A percentile compares a stretch with the other conserved stretches of the same genome.
Evolutionary conservation across 2,113 vertebrate species (phyloP).

Genomic region (Carollia perspicillata): DNA sequence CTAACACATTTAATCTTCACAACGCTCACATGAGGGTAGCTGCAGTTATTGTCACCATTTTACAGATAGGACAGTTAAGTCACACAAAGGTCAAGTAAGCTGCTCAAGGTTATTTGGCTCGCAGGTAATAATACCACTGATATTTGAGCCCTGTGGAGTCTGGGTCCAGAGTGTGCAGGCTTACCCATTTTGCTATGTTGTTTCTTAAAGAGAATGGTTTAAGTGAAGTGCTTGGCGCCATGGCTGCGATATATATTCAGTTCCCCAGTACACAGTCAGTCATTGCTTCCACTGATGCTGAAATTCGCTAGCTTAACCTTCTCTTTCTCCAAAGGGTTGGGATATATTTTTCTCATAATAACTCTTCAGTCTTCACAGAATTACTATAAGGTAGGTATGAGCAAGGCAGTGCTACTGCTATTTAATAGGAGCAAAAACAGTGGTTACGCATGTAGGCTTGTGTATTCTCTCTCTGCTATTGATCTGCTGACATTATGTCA

Average conservation of each 20-base stretch:
- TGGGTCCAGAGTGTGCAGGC: not conserved
- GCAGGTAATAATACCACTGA: not conserved
- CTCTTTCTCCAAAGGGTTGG: slow-evolving; percentile 19
- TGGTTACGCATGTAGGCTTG: not conserved
- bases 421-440: not conserved
- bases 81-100: not conserved
- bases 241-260: not conserved
- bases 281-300: not conserved
- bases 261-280: not conserved
- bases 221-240: not conserved
- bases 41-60: not conserved
- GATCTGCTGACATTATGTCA: slow-evolving; percentile 26
- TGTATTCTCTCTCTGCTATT: not conserved
- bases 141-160: not conserved
- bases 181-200: not conserved
- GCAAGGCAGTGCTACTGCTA: not conserved
- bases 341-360: not conserved
- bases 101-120: not conserved
- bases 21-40: not conserved
- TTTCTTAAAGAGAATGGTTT: not conserved
- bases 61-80: not conserved
- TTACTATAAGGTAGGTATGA: not conserved
- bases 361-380: not conserved
- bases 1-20: not conserved
- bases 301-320: not conserved